Conservation (phyloP, 2,888 invertebrate species). For the Lepidocyrtinus sp. region DNA sequence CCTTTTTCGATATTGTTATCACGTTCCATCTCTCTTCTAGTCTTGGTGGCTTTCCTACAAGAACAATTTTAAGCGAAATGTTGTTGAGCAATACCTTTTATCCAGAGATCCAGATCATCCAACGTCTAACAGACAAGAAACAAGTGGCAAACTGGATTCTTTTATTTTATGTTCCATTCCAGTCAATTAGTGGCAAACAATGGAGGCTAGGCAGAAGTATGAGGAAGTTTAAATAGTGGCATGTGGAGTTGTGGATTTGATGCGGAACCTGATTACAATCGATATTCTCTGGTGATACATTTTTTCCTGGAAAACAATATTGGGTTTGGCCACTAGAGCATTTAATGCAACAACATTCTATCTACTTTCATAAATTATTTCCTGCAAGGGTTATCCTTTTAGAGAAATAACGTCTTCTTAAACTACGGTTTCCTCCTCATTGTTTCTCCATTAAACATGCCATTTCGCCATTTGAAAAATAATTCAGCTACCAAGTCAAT, state of each 20-base stretch:
- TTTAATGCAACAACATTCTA: background rate
- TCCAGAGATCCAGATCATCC: slow-evolving; percentile 9
- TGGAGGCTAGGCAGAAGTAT: background rate
- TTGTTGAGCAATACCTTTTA: slow-evolving; percentile 15
- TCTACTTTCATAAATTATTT: background rate
- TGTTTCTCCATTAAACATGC: slow-evolving; percentile 23
- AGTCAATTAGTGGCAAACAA: background rate
- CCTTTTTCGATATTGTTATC: background rate
- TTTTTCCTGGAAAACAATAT: slow-evolving; percentile 4
- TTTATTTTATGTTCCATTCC: slow-evolving; percentile 17
- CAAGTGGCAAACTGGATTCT: slow-evolving; percentile 26
- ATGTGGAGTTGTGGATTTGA: too few relatives aligned
- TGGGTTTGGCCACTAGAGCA: slow-evolving; percentile 2
- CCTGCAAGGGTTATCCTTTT: background rate
- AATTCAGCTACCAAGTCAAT: slow-evolving; percentile 3
- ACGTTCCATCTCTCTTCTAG: slow-evolving; percentile 25
- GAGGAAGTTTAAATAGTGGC: background rate
- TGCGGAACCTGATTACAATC: background rate
- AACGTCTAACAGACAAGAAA: slow-evolving; percentile 12
- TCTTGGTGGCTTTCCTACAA: background rate
- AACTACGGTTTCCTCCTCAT: background rate
- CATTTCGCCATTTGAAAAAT: background rate
- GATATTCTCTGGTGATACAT: background rate
- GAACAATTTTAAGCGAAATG: slow-evolving; percentile 12
- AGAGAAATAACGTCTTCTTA: background rate